Evolutionary conservation across 1,140 invertebrate genomes (phyloP).

Genomic region (Physella acuta): DNA sequence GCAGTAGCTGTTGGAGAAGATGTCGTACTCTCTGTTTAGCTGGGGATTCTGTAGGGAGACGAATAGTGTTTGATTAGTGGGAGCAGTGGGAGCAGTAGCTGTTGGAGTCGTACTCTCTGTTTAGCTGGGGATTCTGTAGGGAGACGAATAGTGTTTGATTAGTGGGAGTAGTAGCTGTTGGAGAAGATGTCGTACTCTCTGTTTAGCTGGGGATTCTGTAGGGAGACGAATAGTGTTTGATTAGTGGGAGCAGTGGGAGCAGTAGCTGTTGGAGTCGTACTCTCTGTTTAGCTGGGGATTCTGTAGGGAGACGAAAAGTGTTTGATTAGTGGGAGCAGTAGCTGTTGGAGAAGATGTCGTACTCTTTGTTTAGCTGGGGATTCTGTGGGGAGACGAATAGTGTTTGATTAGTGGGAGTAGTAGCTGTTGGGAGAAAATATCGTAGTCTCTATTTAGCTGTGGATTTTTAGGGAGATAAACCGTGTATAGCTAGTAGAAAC

Average conservation of each 20-base stretch:
- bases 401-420: neutral
- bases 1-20: no score
- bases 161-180: slow-evolving; percentile 9
- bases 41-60: no score
- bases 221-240: neutral
- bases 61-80: no score
- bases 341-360: no score
- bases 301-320: neutral
- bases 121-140: neutral
- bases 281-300: neutral
- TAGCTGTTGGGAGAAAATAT: neutral
- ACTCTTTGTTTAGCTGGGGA: no score
- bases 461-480: no score
- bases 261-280: neutral
- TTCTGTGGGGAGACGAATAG: no score
- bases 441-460: no score
- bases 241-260: neutral
- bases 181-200: slow-evolving; percentile 5
- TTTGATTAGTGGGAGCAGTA: neutral
- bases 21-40: no score
- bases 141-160: neutral
- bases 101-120: no score
- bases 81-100: no score
- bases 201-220: neutral
- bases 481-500: neutral